phyloP scores from a whole-genome alignment of 2,888 invertebrate species.

The Hofmannophila pseudospretella region DNA sequence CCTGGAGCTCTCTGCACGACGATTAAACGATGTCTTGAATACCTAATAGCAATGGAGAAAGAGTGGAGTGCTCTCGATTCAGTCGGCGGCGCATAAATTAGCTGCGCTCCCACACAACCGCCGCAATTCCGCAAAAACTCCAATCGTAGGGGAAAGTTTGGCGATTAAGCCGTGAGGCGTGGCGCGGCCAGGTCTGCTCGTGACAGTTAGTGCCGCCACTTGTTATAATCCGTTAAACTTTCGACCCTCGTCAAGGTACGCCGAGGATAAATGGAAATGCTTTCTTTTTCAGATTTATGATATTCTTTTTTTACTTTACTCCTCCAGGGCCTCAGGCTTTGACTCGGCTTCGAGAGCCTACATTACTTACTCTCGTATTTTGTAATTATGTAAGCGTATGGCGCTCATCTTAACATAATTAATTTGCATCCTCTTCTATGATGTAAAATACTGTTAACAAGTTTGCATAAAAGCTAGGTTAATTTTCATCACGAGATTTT shows the following conservation, averaged over 20 bases:
- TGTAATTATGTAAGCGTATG: constrained; percentile 51
- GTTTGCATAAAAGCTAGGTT: constrained; percentile 45
- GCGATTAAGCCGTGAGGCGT: constrained; percentile 75
- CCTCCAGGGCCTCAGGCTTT: constrained; percentile 22
- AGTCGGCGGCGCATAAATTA: constrained; percentile 67
- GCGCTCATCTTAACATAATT: constrained; percentile 59
- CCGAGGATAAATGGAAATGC: constrained; percentile 66
- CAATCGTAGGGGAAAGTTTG: constrained; percentile 73
- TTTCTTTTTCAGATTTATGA: constrained; percentile 58
- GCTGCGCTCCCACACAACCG: constrained; percentile 49
- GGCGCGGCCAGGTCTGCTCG: constrained; percentile 68
- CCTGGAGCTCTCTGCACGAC: constrained; percentile 44
- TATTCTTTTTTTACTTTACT: constrained; percentile 27
- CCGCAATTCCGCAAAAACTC: constrained; percentile 72
- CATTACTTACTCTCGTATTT: constrained; percentile 28
- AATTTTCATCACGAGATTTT: constrained; percentile 19
- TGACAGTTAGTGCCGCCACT: constrained; percentile 76
- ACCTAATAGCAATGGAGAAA: constrained; percentile 57
- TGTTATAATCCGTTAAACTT: constrained; percentile 75
- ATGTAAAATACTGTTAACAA: constrained; percentile 51
- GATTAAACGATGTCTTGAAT: constrained; percentile 73
- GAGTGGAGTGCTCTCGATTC: constrained; percentile 39
- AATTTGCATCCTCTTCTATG: constrained; percentile 59
- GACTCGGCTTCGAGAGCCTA: constrained; percentile 30
- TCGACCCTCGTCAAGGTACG: constrained; percentile 74